Evolutionary conservation across 2,888 invertebrate genomes (phyloP), one percentile per base, ranked within the genome.

Genomic region (Pecten maximus): DNA sequence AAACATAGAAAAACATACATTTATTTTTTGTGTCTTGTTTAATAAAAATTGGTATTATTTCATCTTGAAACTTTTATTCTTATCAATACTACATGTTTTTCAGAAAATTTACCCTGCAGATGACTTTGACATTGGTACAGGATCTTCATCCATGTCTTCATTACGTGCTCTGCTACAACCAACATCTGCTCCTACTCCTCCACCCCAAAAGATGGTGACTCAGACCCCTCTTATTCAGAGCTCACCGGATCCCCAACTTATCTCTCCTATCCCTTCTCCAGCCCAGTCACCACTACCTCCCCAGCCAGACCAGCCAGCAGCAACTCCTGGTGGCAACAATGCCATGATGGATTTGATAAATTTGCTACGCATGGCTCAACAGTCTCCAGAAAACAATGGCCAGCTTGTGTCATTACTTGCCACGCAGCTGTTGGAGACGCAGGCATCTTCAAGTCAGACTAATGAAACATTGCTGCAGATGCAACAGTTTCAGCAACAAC

Each of bases 401-500:
- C 74, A 74, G 35, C 74, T 74, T 28, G 74, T 74, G 2, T 74
- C 74, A 2, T 74, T 74, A 35, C 74, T 74, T 28, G 74, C 74
- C 28, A 74, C 74, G 1, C 74, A 74, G 28, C 15, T 74, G 28
- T 74, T 74, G 16, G 74, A 74, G 74, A 74, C 74, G 10, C 74
- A 74, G 74, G 74, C 74, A 28, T 12, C 4, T 28, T 28, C 74
- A 23, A 44, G 40, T 60, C 87, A 87, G 87, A n/a, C 40, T 0
- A 87, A 15, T 40, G 86, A 89, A 28, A 40, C 40, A 12, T 23
- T 87, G 19, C 12, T 87, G 40, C 44, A 86, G 87, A 23, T 86
- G 48, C 88, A 88, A 88, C 88, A 88, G 87, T 35, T 8, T 2
- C 90, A 90, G 60, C 90, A 74, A 35, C 74, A 74, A 28, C 35